These are phyloP conservation scores for Brienomyrus brachyistius DNA, from an alignment of 2,113 vertebrate genomes.

Conservation along the genomic window DNA sequence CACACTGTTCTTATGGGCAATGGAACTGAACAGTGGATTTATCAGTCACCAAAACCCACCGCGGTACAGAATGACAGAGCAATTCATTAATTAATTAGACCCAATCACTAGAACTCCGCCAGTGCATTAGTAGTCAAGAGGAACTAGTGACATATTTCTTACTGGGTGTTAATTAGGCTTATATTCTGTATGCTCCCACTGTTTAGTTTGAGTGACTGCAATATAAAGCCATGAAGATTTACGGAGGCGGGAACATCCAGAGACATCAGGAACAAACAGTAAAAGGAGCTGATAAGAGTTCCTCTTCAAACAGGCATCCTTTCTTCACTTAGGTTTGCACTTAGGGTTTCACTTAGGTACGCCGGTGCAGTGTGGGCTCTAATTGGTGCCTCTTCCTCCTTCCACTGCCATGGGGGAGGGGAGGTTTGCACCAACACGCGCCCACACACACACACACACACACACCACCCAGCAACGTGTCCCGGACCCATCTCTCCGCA, in stretches of 20 bases:
- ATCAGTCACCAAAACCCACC: constrained; percentile 35
- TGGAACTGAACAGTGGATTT: neutral
- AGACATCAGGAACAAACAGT: constrained; percentile 26
- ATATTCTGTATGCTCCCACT: neutral
- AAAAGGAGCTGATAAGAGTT: constrained; percentile 31
- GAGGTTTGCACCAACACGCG: constrained; percentile 12
- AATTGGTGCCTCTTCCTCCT: constrained; percentile 1
- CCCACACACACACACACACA: neutral
- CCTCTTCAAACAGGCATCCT: constrained; percentile 52
- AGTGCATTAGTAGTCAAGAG: neutral
- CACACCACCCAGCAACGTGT: constrained; percentile 61
- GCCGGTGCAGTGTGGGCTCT: constrained; percentile 30
- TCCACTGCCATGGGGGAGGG: neutral
- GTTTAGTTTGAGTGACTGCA: neutral
- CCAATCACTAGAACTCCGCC: neutral
- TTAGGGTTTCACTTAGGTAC: constrained; percentile 12
- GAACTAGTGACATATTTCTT: neutral
- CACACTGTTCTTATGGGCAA: constrained; percentile 25
- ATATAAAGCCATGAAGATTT: neutral
- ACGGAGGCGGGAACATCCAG: neutral
- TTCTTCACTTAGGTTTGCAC: constrained; percentile 34
- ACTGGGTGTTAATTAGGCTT: constrained; percentile 10
- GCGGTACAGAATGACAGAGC: constrained; percentile 49
- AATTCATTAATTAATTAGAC: constrained; percentile 10
- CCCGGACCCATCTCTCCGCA: constrained; percentile 60